phyloP scores from a whole-genome alignment of 2,888 invertebrate species.

The Zaprionus obscuricornis region DNA sequence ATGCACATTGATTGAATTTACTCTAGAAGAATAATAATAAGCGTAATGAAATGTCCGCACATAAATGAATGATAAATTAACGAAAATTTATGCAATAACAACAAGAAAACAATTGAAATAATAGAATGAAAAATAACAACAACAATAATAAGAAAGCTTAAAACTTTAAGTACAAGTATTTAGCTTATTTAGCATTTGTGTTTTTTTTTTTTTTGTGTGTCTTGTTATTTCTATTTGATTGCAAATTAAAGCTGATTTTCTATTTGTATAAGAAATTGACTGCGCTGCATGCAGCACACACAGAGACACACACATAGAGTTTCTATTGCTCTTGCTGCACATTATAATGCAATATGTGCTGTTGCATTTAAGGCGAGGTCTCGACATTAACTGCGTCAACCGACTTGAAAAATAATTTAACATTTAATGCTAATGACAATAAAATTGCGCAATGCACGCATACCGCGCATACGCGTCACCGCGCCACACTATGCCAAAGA shows the following conservation, averaged over 20 bases:
- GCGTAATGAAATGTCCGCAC: slow-evolving; percentile 52
- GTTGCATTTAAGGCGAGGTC: slow-evolving; percentile 44
- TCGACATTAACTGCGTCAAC: slow-evolving; percentile 75
- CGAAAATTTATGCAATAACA: slow-evolving; percentile 51
- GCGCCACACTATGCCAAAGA: too few species aligned
- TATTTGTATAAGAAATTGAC: slow-evolving; percentile 67
- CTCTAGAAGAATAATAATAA: slow-evolving; percentile 2
- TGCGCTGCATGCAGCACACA: too few species aligned
- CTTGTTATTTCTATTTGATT: slow-evolving; percentile 74
- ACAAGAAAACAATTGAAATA: slow-evolving; percentile 2
- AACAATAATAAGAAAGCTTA: background rate
- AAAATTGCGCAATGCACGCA: slow-evolving; percentile 75
- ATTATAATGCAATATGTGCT: too few species aligned
- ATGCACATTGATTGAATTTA: slow-evolving; percentile 34
- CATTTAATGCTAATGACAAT: slow-evolving; percentile 81
- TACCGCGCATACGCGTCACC: slow-evolving; percentile 9
- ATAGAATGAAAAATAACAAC: slow-evolving; percentile 5
- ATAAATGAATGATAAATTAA: slow-evolving; percentile 69
- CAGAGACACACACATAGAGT: too few species aligned
- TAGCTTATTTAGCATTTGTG: slow-evolving; percentile 44
- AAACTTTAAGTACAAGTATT: slow-evolving; percentile 29
- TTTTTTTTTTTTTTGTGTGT: slow-evolving; percentile 2
- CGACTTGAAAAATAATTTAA: slow-evolving; percentile 81
- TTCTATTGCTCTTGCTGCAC: too few species aligned
- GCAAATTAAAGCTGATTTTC: slow-evolving; percentile 71